Percentiles rank a stretch among this genome's conserved stretches.
Evolutionary conservation across 2,888 invertebrate genomes (phyloP).

Genomic region (Empis stercorea): DNA sequence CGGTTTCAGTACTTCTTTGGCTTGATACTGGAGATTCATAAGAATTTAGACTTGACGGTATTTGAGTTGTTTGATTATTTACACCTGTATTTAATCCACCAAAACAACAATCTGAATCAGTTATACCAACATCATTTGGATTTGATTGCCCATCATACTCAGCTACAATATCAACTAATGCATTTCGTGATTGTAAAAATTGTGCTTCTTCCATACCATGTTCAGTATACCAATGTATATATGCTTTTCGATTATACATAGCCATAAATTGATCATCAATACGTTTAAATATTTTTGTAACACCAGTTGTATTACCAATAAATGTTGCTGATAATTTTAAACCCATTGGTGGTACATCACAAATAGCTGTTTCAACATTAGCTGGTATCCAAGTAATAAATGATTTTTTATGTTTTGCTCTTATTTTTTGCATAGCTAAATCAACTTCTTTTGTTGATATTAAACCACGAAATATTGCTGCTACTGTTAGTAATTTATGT

Average conservation of each 20-base stretch:
- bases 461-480: constrained; percentile 52
- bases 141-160: too few species aligned
- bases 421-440: constrained; percentile 50
- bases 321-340: constrained; percentile 78
- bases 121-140: too few species aligned
- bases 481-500: constrained; percentile 66
- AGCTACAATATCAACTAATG: too few species aligned
- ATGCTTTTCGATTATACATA: background rate
- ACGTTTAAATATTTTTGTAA: constrained; percentile 65
- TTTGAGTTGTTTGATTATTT: too few species aligned
- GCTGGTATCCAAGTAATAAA: constrained; percentile 76
- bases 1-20: too few species aligned
- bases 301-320: constrained; percentile 70
- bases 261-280: constrained; percentile 36
- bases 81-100: too few species aligned
- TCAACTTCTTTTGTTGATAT: constrained; percentile 40
- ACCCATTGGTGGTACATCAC: constrained; percentile 73
- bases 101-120: too few species aligned
- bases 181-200: background rate
- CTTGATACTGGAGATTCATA: too few species aligned
- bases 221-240: background rate
- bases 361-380: constrained; percentile 72
- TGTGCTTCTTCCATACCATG: background rate
- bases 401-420: constrained; percentile 59
- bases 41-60: too few species aligned